phyloP scores from a whole-genome alignment of 37 sponge, comb jelly and placozoan species.

The Beroe ovata region DNA sequence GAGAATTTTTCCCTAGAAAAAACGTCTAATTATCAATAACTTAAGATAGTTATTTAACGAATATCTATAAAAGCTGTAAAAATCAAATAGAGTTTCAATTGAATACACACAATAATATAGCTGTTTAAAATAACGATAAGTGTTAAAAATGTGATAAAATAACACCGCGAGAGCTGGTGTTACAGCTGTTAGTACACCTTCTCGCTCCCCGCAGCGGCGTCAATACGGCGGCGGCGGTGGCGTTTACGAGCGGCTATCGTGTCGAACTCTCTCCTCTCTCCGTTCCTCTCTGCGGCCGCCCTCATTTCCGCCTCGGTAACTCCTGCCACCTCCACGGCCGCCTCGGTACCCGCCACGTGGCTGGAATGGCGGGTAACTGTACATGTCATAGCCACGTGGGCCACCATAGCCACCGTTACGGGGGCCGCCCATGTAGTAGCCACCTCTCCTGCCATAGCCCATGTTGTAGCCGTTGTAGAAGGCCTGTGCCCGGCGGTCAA shows the following conservation, averaged over 20 bases:
- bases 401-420: constrained; percentile 14
- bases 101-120: constrained; percentile 26
- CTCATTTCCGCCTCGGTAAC: not conserved
- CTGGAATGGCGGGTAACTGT: not conserved
- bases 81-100: constrained; percentile 60
- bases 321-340: constrained; percentile 17
- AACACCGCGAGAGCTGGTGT: not conserved
- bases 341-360: constrained; percentile 16
- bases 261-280: not conserved
- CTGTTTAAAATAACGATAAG: constrained; percentile 44
- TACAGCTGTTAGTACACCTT: no score
- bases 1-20: constrained; percentile 62
- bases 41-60: constrained; percentile 35
- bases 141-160: constrained; percentile 63
- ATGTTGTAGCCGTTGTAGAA: constrained; percentile 44
- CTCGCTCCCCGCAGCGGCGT: no score
- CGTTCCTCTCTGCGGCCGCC: not conserved
- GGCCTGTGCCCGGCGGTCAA: constrained; percentile 33
- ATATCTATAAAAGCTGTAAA: constrained; percentile 62
- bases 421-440: constrained; percentile 6
- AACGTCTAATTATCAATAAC: constrained; percentile 65
- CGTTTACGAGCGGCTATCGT: not conserved
- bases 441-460: not conserved
- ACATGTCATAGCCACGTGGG: constrained; percentile 56
- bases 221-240: no score